phyloP scores from a whole-genome alignment of 2,888 invertebrate species.

The Protodeltote pygarga region DNA sequence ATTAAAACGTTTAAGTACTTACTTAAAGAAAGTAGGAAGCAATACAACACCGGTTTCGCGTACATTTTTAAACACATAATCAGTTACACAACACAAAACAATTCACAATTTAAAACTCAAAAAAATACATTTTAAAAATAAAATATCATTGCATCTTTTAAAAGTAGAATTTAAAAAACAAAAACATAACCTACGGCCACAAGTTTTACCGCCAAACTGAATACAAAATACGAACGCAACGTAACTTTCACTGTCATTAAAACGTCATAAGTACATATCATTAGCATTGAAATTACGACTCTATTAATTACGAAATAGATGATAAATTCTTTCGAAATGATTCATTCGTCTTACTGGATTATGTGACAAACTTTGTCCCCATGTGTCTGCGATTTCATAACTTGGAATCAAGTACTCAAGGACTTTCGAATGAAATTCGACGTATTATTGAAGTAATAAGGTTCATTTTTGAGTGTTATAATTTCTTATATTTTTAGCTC shows the following conservation, averaged over 20 bases:
- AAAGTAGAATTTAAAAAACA: conserved; percentile 20
- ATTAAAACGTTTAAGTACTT: conserved; percentile 46
- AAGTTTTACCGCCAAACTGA: conserved; percentile 79
- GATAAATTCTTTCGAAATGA: conserved; percentile 42
- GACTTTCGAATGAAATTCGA: conserved; percentile 29
- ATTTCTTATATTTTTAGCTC: conserved; percentile 26
- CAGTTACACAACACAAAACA: conserved; percentile 25
- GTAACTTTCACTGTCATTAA: conserved; percentile 59
- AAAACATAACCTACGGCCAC: conserved; percentile 39
- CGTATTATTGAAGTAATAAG: neutral
- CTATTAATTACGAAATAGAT: conserved; percentile 21
- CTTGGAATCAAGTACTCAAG: conserved; percentile 49
- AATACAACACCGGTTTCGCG: conserved; percentile 36
- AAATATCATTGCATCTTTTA: conserved; percentile 17
- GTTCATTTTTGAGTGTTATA: conserved; percentile 21
- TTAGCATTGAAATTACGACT: conserved; percentile 47
- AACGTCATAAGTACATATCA: conserved; percentile 55
- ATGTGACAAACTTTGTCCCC: conserved; percentile 21
- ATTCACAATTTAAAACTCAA: conserved; percentile 8
- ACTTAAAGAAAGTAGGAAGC: conserved; percentile 63
- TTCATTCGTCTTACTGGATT: conserved; percentile 38
- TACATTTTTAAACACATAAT: conserved; percentile 48
- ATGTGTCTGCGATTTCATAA: conserved; percentile 56
- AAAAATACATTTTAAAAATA: conserved; percentile 17
- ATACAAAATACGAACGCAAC: conserved; percentile 43